These are phyloP conservation scores for Erannis defoliaria DNA, from an alignment of 2,888 invertebrate species.

Conservation along the genomic window DNA sequence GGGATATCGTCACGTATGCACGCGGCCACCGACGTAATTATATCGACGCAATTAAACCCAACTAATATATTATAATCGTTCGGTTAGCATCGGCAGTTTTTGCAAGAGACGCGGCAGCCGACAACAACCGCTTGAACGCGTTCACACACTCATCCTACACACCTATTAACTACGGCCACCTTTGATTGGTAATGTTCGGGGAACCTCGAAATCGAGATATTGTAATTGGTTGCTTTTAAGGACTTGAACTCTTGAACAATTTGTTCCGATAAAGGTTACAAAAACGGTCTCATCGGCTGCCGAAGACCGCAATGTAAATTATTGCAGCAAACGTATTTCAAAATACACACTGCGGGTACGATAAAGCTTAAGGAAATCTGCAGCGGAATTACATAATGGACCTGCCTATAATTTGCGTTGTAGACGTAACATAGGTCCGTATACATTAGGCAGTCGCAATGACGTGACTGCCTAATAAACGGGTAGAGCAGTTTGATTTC, in stretches of 20 bases:
- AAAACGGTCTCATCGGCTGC: constrained; percentile 18
- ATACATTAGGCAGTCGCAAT: constrained; percentile 75
- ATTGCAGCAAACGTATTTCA: constrained; percentile 32
- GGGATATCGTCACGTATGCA: constrained; percentile 85
- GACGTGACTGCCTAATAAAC: constrained; percentile 82
- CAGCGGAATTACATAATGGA: constrained; percentile 48
- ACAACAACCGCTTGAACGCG: constrained; percentile 63
- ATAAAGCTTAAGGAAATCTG: constrained; percentile 44
- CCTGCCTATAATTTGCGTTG: constrained; percentile 62
- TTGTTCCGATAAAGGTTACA: constrained; percentile 26
- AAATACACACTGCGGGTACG: constrained; percentile 39
- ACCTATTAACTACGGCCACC: constrained; percentile 67
- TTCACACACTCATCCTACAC: constrained; percentile 67
- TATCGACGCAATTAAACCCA: constrained; percentile 84
- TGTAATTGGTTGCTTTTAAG: constrained; percentile 33
- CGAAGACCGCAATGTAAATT: constrained; percentile 27
- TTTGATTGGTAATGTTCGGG: constrained; percentile 66
- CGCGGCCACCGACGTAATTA: constrained; percentile 80
- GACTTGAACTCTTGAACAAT: constrained; percentile 28
- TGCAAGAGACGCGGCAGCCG: constrained; percentile 74
- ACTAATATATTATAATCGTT: constrained; percentile 87
- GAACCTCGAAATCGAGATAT: constrained; percentile 56
- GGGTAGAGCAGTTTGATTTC: constrained; percentile 81
- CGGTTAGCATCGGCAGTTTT: constrained; percentile 81
- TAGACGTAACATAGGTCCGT: constrained; percentile 62